Conservation (phyloP, 2,113 vertebrate genomes). For the Zosterops lateralis region DNA sequence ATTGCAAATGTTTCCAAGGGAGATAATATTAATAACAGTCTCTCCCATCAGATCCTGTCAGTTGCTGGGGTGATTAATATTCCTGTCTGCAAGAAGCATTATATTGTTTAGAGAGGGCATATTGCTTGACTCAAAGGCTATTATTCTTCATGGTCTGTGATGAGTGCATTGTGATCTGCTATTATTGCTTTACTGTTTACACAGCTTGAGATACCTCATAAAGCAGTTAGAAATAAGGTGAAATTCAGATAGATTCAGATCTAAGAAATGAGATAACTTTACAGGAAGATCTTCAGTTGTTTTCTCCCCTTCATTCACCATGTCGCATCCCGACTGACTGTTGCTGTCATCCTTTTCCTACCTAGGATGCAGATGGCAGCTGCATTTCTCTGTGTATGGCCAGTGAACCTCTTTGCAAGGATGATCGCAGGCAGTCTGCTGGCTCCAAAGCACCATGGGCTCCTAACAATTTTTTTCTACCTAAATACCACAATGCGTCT, state of each 20-base stretch:
- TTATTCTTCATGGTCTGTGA: conserved; percentile 42
- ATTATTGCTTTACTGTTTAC: conserved; percentile 54
- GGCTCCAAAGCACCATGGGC: neutral
- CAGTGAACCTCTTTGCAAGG: neutral
- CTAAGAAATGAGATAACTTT: conserved; percentile 28
- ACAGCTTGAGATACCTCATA: conserved; percentile 45
- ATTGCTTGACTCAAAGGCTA: conserved; percentile 35
- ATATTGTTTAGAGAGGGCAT: conserved; percentile 34
- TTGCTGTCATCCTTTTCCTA: neutral
- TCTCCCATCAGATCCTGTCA: conserved; percentile 48
- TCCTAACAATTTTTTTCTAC: neutral
- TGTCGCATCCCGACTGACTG: neutral
- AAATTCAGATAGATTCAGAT: conserved; percentile 36
- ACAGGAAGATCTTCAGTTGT: neutral
- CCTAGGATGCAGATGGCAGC: neutral
- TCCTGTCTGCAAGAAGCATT: conserved; percentile 49
- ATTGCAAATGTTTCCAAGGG: conserved; percentile 61
- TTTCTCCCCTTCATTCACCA: neutral
- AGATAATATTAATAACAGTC: conserved; percentile 48
- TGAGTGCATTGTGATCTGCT: conserved; percentile 37
- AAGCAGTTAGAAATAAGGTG: conserved; percentile 19
- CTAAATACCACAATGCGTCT: neutral
- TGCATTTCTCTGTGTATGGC: neutral
- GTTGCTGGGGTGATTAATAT: conserved; percentile 55
- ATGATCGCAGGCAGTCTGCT: neutral